phyloP scores from a whole-genome alignment of 1,140 invertebrate species.

The Caenorhabditis remanei region DNA sequence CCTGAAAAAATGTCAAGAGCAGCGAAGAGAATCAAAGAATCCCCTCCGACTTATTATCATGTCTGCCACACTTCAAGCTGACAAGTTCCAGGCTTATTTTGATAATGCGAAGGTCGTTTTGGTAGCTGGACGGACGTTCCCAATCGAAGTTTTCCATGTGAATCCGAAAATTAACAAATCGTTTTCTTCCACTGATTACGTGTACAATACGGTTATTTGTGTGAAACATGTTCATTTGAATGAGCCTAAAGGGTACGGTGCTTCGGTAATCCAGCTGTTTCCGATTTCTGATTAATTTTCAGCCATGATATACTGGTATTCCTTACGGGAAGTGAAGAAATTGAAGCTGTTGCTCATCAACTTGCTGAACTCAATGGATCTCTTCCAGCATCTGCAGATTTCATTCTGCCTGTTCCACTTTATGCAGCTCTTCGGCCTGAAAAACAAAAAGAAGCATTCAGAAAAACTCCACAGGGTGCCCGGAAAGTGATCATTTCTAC shows the following conservation, averaged over 20 bases:
- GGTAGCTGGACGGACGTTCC: constrained; percentile 89
- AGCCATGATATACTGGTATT: constrained; percentile 92
- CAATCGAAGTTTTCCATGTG: constrained; percentile 81
- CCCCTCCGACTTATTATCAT: constrained; percentile 85
- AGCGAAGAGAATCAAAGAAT: constrained; percentile 29
- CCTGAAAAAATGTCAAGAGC: constrained; percentile 16
- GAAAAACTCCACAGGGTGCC: constrained; percentile 50
- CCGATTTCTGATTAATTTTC: constrained; percentile 27
- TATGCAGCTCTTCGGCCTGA: constrained; percentile 52
- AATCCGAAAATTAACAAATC: constrained; percentile 57
- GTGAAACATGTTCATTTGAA: constrained; percentile 91
- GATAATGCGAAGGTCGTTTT: constrained; percentile 88
- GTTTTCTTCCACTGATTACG: constrained; percentile 84
- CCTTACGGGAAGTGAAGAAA: constrained; percentile 97
- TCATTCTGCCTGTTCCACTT: constrained; percentile 33
- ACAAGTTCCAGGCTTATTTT: constrained; percentile 84
- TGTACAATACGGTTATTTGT: constrained; percentile 84
- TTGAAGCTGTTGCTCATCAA: constrained; percentile 87
- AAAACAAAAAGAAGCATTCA: constrained; percentile 68
- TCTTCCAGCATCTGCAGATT: background rate
- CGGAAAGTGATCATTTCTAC: constrained; percentile 89
- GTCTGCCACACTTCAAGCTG: constrained; percentile 84
- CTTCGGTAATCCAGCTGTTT: constrained; percentile 29
- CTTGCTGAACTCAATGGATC: constrained; percentile 82
- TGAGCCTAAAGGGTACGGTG: constrained; percentile 77